Conservation (phyloP, 2,797 vertebrate genomes). For the Rhabdomys pumilio region DNA sequence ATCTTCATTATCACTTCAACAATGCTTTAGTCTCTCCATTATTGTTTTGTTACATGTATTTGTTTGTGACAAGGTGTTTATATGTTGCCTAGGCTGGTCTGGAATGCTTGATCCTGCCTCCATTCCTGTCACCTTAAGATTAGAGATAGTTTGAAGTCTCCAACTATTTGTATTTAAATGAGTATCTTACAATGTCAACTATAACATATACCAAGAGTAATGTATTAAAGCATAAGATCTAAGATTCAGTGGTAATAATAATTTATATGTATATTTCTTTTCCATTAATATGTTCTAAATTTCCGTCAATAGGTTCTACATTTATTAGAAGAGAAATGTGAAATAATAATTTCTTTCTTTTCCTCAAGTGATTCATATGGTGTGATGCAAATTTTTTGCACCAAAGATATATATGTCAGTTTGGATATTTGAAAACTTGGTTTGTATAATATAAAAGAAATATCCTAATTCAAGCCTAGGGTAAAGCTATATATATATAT, state of each 20-base stretch:
- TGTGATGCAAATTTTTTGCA: background rate
- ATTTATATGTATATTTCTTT: background rate
- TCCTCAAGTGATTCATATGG: background rate
- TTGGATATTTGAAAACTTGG: background rate
- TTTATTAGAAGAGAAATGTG: slow-evolving; percentile 27
- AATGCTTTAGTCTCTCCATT: background rate
- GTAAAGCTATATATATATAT: background rate
- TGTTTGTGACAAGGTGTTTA: background rate
- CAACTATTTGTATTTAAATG: background rate
- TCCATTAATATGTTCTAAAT: background rate
- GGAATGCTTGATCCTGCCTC: background rate
- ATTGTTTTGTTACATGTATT: background rate
- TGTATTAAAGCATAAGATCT: slow-evolving; percentile 8
- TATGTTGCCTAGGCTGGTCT: background rate
- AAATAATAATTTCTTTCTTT: background rate
- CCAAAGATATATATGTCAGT: background rate
- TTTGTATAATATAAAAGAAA: background rate
- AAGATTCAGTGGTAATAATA: background rate
- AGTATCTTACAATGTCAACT: background rate
- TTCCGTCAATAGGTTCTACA: background rate
- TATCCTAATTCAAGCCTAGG: background rate
- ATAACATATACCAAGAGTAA: background rate
- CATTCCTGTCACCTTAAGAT: background rate
- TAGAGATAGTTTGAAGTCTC: background rate
- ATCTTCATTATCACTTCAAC: background rate